Conservation (phyloP, 37 sponge, comb jelly and placozoan genomes). For the Crambe crambe region DNA sequence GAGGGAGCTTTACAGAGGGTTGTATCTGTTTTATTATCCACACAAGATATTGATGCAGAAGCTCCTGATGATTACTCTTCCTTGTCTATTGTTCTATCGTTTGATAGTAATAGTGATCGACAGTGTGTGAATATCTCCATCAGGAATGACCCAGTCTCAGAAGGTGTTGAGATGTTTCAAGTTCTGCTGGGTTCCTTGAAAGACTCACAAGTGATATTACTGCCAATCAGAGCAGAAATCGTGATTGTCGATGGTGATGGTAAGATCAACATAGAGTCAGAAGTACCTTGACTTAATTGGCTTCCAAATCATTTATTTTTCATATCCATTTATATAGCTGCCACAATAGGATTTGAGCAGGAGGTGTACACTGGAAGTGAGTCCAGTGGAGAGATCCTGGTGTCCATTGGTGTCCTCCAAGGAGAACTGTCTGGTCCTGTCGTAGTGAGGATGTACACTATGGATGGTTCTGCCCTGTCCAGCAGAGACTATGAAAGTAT, state of each 20-base stretch:
- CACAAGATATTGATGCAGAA: background rate
- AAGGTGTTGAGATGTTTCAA: background rate
- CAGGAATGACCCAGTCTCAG: background rate
- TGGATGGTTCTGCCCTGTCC: too few species aligned
- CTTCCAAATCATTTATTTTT: too few species aligned
- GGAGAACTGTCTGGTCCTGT: too few species aligned
- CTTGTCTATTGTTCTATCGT: background rate
- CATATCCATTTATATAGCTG: too few species aligned
- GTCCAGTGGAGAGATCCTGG: too few species aligned
- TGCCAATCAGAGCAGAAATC: background rate
- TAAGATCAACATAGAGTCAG: too few species aligned
- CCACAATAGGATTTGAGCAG: too few species aligned
- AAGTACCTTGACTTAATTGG: too few species aligned
- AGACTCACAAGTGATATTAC: background rate
- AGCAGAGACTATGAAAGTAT: background rate
- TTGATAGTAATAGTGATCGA: background rate
- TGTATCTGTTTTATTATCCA: background rate
- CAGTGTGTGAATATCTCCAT: background rate
- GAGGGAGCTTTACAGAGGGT: background rate
- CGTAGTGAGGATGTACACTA: too few species aligned
- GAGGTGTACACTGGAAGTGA: too few species aligned
- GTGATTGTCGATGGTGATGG: background rate
- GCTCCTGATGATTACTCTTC: background rate
- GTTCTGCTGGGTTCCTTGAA: background rate
- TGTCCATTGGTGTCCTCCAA: too few species aligned